Base-by-base conservation (phyloP, 2,797 vertebrate species). In the Hypotaenidia okinawae region DNA sequence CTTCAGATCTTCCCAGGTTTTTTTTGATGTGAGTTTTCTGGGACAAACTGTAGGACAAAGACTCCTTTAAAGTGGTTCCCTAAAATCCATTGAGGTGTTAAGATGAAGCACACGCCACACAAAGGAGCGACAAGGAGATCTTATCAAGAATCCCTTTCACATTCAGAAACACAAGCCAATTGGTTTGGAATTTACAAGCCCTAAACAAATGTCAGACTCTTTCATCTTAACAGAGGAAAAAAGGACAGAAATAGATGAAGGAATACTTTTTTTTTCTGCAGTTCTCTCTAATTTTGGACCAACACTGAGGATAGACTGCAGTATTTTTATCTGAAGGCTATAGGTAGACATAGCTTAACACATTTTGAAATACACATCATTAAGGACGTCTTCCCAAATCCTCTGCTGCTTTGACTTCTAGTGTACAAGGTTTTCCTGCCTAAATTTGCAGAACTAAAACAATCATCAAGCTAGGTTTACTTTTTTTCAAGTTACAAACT, bases 21-120 rank as follows among this genome's bases (percentile, higher is more conserved):
- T 98, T 98, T 98, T 98, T 98, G 98, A 98, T 98, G 98, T 98
- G 97, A 98, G 94, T 92, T 97, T 98, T 98, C 97, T 97, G 97
- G 96, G 98, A 98, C 97, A 97, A 98, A 98, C 97, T 98, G 98
- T 96, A 97, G 97, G 97, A 98, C 98, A 98, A 98, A 98, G 98
- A 95, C 97, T 97, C 97, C 98, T 98, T 98, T 98, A 98, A 97
- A 98, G 97, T 97, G 93, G 97, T 97, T 98, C 98, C 96, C 98
- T 98, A 98, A 98, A 98, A 96, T 97, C 96, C 96, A 97, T 81
- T 98, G 98, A 98, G 98, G 98, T 98, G 98, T 98, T 98, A 98
- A 98, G 97, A 98, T 97, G 94, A 97, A 98, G 98, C 96, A 97
- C 95, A 98, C 96, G 97, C 94, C 97, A 97, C 96, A 97, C 98